Conservation (phyloP, 1,140 invertebrate species). For the Plutomurus gul region DNA sequence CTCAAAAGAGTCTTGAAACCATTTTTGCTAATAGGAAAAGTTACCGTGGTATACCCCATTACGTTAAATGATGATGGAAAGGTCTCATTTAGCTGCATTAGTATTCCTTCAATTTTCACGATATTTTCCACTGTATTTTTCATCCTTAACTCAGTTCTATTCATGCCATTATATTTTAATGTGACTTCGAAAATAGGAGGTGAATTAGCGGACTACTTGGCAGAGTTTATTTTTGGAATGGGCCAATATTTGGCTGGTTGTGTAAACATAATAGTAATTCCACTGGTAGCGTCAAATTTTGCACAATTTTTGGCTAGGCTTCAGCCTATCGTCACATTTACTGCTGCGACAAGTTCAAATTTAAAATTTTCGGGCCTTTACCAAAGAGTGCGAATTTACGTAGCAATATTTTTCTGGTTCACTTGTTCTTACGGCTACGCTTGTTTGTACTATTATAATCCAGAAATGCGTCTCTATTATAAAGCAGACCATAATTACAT, state of each 20-base stretch:
- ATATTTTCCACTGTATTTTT: not conserved
- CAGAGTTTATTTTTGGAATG: not conserved
- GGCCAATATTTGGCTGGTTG: not conserved
- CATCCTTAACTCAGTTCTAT: not conserved
- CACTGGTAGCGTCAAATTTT: not conserved
- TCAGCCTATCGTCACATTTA: not conserved
- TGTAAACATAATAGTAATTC: not conserved
- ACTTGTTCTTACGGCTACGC: not conserved
- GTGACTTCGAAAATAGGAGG: not conserved
- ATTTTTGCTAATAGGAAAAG: not conserved
- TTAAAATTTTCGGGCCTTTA: not conserved
- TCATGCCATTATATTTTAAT: not conserved
- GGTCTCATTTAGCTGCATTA: not conserved
- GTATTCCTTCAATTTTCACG: not conserved
- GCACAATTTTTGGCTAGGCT: not conserved
- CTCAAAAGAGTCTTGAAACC: not conserved
- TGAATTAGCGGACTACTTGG: not conserved
- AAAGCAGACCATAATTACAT: not conserved
- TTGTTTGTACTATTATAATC: not conserved
- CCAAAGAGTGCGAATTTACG: not conserved
- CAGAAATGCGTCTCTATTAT: not conserved
- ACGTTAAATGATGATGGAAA: not conserved
- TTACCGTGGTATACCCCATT: not conserved
- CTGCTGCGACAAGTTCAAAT: not conserved
- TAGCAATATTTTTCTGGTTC: not conserved